These are phyloP conservation scores for Cantharis lateralis DNA, from an alignment of 2,888 invertebrate genomes.

Conservation along the genomic window DNA sequence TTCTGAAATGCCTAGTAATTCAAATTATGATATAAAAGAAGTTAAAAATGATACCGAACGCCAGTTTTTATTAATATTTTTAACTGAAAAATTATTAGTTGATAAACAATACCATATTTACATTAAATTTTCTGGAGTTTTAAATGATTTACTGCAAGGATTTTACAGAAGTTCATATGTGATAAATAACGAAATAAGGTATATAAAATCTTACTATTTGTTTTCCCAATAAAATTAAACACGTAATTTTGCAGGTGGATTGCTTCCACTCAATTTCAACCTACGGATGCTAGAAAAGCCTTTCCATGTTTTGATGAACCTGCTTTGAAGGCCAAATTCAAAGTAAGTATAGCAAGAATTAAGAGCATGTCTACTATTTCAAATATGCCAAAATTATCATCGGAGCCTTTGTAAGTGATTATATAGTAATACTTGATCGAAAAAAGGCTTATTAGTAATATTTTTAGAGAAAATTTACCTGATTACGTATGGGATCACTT, in stretches of 20 bases:
- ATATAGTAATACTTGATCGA: not conserved
- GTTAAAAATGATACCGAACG: slow-evolving; percentile 62
- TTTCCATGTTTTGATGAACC: slow-evolving; percentile 92
- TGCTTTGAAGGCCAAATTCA: slow-evolving; percentile 78
- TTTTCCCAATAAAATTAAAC: not conserved
- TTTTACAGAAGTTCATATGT: slow-evolving; percentile 84
- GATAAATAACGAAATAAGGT: slow-evolving; percentile 72
- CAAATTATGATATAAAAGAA: slow-evolving; percentile 29
- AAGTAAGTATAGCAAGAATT: slow-evolving; percentile 75
- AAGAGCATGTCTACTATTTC: slow-evolving; percentile 75
- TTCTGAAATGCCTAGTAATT: slow-evolving; percentile 13
- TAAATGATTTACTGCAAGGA: slow-evolving; percentile 78
- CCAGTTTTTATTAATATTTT: slow-evolving; percentile 72
- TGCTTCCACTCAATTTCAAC: slow-evolving; percentile 81
- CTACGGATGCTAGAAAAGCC: slow-evolving; percentile 79
- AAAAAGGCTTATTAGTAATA: not conserved
- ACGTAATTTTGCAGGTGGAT: slow-evolving; percentile 66
- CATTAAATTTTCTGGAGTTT: slow-evolving; percentile 71
- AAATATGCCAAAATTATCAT: slow-evolving; percentile 69
- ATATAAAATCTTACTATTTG: slow-evolving; percentile 18
- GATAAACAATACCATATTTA: slow-evolving; percentile 69
- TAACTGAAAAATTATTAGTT: slow-evolving; percentile 62
- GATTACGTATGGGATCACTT: slow-evolving; percentile 80
- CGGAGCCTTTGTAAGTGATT: slow-evolving; percentile 61
- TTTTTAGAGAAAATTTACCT: slow-evolving; percentile 59